Base-by-base conservation (phyloP, 1,140 invertebrate species). In the Aphelenchoides avenae region DNA sequence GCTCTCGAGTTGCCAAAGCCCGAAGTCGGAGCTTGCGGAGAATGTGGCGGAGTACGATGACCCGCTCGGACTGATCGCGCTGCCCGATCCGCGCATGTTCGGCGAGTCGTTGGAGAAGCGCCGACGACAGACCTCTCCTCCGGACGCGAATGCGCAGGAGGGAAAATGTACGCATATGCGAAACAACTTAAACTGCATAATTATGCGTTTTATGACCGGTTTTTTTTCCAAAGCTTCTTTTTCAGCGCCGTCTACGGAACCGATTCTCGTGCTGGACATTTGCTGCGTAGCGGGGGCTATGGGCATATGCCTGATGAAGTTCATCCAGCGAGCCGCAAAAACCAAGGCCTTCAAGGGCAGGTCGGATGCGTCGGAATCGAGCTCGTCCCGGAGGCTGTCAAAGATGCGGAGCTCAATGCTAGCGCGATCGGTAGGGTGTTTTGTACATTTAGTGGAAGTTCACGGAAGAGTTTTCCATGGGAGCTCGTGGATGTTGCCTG, bases 271-370 rank as follows among this genome's bases (percentile, higher is more conserved):
- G 3, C 71, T 99, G 1, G 94, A 99, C 78, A 86, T 98, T 53
- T 98, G 93, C 75, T 97, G 93, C 78, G 94, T 94, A 5, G 95
- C 91, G 5, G 94, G 94, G 13, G 93, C 91, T 3, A 96, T 99
- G 72, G 92, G 92, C 0, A 77, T 96, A 1, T 87, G 85, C 67
- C 85, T 96, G 75, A 86, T 92, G 2, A 81, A 82, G 63, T 67
- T 64, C 59, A 56, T 71, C n/a, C 83, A 88, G 82, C 15, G 36
- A 72, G 47, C 64, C 69, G 46, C 88, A 96, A 37, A 42, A 42
- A 30, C 15, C 9, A 46, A 88, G 96, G 30, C 30, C 36, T 29
- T 15, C 9, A 41, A 41, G 51, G 24, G 31, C 42, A 15, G 11
- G 24, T 37, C 26, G 68, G 60, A 11, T 59, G 57, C 1, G 78